Evolutionary conservation across 2,888 invertebrate genomes (phyloP).

Genomic region (Eledona agricola): DNA sequence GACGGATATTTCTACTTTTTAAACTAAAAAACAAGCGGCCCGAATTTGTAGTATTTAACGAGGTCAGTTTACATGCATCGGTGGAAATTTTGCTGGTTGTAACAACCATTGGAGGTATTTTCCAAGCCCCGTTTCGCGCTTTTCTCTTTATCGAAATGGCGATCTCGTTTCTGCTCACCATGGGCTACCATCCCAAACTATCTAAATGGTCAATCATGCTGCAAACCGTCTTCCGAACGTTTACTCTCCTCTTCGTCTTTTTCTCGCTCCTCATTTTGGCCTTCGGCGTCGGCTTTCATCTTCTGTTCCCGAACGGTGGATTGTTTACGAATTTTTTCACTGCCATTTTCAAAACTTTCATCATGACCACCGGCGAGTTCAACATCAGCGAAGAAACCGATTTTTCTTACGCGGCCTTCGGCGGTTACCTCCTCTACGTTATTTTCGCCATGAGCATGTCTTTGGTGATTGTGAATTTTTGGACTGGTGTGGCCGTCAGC

Average conservation of each 20-base stretch:
- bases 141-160: conserved; percentile 27
- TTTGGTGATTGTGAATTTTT: conserved; percentile 25
- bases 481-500: conserved; percentile 30
- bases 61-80: conserved; percentile 3
- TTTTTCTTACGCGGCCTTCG: conserved; percentile 3
- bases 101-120: conserved; percentile 10
- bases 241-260: conserved; percentile 16
- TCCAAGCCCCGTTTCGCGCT: conserved; percentile 19
- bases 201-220: conserved; percentile 36
- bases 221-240: conserved; percentile 31
- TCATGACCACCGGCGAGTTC: conserved; percentile 22
- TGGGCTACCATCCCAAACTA: conserved; percentile 31
- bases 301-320: conserved; percentile 4
- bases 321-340: conserved; percentile 5
- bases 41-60: neutral
- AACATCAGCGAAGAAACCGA: conserved; percentile 6
- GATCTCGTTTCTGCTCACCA: conserved; percentile 18
- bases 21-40: neutral
- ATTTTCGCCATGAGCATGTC: conserved; percentile 23
- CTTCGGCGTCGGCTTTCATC: conserved; percentile 25
- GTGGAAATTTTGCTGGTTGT: conserved; percentile 12
- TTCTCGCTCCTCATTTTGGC: conserved; percentile 25
- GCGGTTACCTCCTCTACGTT: conserved; percentile 12
- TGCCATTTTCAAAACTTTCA: conserved; percentile 20
- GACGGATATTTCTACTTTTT: conserved; percentile 3